phyloP scores from a whole-genome alignment of 2,113 vertebrate genomes.

The Loxodonta africana region DNA sequence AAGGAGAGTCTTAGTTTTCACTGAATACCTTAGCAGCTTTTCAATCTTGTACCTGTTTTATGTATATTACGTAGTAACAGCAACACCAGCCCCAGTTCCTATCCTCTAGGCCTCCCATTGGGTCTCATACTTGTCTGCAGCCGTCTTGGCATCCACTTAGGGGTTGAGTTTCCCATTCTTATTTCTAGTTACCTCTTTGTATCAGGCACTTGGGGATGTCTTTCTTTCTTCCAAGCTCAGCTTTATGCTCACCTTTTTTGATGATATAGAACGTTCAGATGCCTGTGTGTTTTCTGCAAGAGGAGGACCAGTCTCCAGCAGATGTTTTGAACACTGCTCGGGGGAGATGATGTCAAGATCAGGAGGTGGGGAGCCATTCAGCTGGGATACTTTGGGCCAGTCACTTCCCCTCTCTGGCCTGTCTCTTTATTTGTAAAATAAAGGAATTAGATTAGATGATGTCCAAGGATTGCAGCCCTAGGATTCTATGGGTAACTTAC shows the following conservation, averaged over 20 bases:
- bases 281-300: not conserved
- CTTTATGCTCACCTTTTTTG: not conserved
- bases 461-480: not conserved
- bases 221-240: constrained; percentile 18
- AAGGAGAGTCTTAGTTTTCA: not conserved
- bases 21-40: not conserved
- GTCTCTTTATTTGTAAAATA: no score
- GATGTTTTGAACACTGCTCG: not conserved
- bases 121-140: not conserved
- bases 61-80: not conserved
- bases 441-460: not conserved
- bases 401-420: no score
- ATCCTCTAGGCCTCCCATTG: not conserved
- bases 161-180: not conserved
- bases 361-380: not conserved
- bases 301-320: not conserved
- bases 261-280: not conserved
- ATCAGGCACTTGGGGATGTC: not conserved
- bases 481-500: not conserved
- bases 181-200: not conserved
- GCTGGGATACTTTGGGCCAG: not conserved
- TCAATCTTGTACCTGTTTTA: not conserved
- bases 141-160: not conserved
- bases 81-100: not conserved
- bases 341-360: not conserved